Base-by-base conservation (phyloP, 2,113 vertebrate genomes). In the Tychaedon coryphoeus region DNA sequence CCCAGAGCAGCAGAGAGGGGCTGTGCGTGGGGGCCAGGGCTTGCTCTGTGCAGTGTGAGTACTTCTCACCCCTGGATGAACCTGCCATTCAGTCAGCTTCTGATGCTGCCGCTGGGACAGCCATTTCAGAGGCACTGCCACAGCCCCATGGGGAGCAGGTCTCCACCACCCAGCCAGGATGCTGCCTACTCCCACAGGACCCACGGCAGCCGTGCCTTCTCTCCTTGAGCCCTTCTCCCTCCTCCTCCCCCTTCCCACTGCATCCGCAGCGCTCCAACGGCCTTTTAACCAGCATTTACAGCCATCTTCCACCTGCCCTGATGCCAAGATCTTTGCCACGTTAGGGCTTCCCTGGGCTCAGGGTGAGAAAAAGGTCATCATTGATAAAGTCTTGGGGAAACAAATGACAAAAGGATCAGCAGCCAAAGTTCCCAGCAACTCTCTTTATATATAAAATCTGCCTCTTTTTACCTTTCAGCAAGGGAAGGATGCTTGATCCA, bases 221-320 rank as follows among this genome's bases (percentile, higher is more conserved):
- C 22, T 75, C 36, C 19, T 23, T 0, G 1, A 1, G 5, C 5
- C 28, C 38, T 14, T 12, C 24, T 24, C 38, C 43, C 28, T n/a
- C 18, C 18, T 51, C 33, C 45, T 74, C 57, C 71, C 0, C 70
- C 22, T 54, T 51, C 38, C 66, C 62, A 40, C 11, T 8, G 0
- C 1, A 0, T 8, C 9, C 0, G 1, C 62, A 77, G 38, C 0
- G 0, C 40, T 12, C 64, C 6, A 0, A 16, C 10, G 26, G 14
- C n/a, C 54, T 70, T 57, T 26, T 20, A 61, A 40, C 12, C 26
- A 23, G 20, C 26, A 0, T 33, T 33, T 23, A 26, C 76, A 78
- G 58, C 4, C 4, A 18, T 19, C 36, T 65, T 22, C 53, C 19
- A 5, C 20, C 64, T 1, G 0, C 5, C 40, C 43, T 0, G 1